Base-by-base conservation (phyloP, 2,888 invertebrate genomes). In the Gymnosoma rotundatum region DNA sequence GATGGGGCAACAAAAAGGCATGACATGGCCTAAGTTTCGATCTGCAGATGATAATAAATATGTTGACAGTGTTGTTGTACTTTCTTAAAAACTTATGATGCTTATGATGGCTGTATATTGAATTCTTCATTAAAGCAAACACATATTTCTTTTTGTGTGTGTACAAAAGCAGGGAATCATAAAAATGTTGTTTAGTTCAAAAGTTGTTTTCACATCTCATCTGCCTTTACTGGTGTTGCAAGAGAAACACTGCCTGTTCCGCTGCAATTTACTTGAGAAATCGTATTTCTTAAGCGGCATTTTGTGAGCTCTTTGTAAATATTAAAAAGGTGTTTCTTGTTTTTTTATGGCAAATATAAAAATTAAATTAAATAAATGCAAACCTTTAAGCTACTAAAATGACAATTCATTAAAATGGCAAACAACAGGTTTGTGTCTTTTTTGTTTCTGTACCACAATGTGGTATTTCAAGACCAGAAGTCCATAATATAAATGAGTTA, bases 341-440 rank as follows among this genome's bases (percentile, higher is more conserved):
- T 69, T 4, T 25, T 69, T 36, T 42, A 12, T 32, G 20, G 48
- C 48, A 61, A 52, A 25, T 42, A 48, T 70, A 45, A 45, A 80
- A 58, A 58, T 42, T 75, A 58, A 70, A 70, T 76, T 60, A 78
- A 74, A 60, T 64, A 64, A 74, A 66, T 45, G 64, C 50, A 79
- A 60, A 74, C 72, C 79, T 75, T 79, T 83, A 70, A 75, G 64
- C n/a, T 32, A 60, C 16, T 50, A 67, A 79, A 79, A 76, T 79
- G 66, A 79, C 83, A 83, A 83, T 83, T 83, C 72, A 79, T 83
- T 83, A 83, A 83, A 83, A 76, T 76, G 75, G 38, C 67, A 83
- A 83, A 80, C 72, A 83, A 80, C 83, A 83, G 83, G 83, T 79
- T 83, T 63, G n/a, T n/a, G n/a, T n/a, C n/a, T n/a, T 42, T 48